Evolutionary conservation across 1,140 invertebrate species (phyloP).

Genomic region (Ceratina australensis): DNA sequence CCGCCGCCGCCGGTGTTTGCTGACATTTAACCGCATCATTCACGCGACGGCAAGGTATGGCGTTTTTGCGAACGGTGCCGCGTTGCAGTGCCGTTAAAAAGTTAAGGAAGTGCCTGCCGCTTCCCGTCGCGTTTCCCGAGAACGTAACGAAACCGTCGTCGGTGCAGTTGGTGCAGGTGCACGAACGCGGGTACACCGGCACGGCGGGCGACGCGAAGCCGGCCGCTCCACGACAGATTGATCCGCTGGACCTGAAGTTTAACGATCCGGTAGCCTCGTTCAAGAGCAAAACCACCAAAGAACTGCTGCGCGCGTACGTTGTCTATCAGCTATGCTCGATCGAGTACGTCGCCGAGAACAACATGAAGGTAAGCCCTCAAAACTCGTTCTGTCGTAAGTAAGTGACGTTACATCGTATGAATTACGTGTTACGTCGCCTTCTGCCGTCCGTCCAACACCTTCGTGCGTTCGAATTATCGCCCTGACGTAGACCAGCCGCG

Average conservation of each 20-base stretch:
- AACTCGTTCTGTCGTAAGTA: background rate
- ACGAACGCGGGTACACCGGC: constrained; percentile 63
- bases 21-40: constrained; percentile 42
- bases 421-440: no score
- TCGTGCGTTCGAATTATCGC: no score
- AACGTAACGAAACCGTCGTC: constrained; percentile 50
- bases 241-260: constrained; percentile 93
- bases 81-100: constrained; percentile 68
- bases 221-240: constrained; percentile 80
- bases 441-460: no score
- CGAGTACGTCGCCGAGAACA: constrained; percentile 95
- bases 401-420: background rate
- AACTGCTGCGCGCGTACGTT: constrained; percentile 94
- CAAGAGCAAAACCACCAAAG: constrained; percentile 97
- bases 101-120: constrained; percentile 59
- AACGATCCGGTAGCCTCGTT: constrained; percentile 89
- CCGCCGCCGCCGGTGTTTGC: constrained; percentile 27
- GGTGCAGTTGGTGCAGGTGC: constrained; percentile 67
- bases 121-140: constrained; percentile 54
- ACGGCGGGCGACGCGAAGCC: constrained; percentile 60
- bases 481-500: no score
- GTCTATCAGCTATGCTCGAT: constrained; percentile 96
- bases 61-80: constrained; percentile 73
- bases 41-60: constrained; percentile 64
- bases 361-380: constrained; percentile 88